Evolutionary conservation across 2,797 vertebrate species (phyloP), one percentile per base, ranked within the genome.

Genomic region (Anas acuta): DNA sequence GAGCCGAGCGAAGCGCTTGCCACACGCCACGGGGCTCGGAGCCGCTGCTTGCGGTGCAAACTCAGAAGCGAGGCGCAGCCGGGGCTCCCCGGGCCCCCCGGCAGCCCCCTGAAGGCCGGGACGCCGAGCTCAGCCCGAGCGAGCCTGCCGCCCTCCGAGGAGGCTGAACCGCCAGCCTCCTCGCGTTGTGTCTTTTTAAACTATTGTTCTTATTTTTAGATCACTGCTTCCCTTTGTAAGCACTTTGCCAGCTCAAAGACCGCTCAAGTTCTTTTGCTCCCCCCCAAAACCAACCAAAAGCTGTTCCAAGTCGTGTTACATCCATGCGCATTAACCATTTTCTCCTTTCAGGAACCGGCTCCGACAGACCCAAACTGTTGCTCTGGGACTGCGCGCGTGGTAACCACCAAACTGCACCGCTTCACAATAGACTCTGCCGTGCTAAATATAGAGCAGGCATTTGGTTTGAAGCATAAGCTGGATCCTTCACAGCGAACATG

Each of bases 371-470:
- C 74, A 7, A 80, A 62, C 74, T 80, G 65, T 76, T 58, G 60
- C 70, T 74, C 13, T 11, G 33, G 75, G 47, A 7, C 64, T 1
- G 45, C 2, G 47, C 54, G 11, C 17, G 30, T 56, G 87, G 43
- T 84, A 33, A 37, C 51, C 57, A 25, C 89, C 43, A 19, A 72
- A 73, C 78, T 4, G 51, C 8, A 17, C 51, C 13, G 11, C 22
- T 81, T 45, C 37, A 51, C 90, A 56, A 57, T 33, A 56, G 72
- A 4, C 53, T 45, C 32, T 8, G 39, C 57, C 41, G 41, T 65
- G 56, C 88, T 91, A 89, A 91, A 91, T 75, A 71, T 71, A 75
- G 77, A 83, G 73, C 58, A 75, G 75, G 47, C 81, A 71, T 79
- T 89, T 82, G 81, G 53, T 91, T 78, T 33, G 39, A 35, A 41